A percentile compares a stretch with the other conserved stretches of the same genome.
phyloP scores from a whole-genome alignment of 2,888 invertebrate genomes.

The Harpalus rufipes region DNA sequence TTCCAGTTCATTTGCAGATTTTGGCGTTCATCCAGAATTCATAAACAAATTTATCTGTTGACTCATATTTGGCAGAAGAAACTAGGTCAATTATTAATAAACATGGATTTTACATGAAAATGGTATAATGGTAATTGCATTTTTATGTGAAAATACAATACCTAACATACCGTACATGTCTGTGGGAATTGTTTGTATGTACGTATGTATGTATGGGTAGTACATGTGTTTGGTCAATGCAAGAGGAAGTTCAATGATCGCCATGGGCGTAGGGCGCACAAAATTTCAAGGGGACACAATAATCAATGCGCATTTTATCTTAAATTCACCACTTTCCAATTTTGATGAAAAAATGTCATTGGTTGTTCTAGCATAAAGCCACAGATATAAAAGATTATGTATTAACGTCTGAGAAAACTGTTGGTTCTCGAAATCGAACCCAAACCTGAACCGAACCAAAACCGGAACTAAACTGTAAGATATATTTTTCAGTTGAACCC shows the following conservation, averaged over 20 bases:
- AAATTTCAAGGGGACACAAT: no score
- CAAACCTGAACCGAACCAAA: no score
- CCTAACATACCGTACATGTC: neutral
- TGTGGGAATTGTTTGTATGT: neutral
- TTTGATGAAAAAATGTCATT: no score
- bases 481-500: no score
- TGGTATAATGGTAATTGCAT: neutral
- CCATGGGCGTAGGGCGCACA: constrained; percentile 12
- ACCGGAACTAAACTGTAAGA: no score
- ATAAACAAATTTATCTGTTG: constrained; percentile 20
- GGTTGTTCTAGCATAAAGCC: no score
- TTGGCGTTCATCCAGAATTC: constrained; percentile 5
- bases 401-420: no score
- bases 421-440: no score
- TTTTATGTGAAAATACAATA: neutral
- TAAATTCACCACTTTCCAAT: no score
- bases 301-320: no score
- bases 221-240: constrained; percentile 35
- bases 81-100: constrained; percentile 35
- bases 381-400: no score
- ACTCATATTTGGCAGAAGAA: constrained; percentile 10
- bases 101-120: constrained; percentile 8
- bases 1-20: neutral
- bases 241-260: constrained; percentile 60
- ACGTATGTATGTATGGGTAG: no score